Conservation (phyloP, 2,888 invertebrate genomes). For the Prosapia bicincta region DNA sequence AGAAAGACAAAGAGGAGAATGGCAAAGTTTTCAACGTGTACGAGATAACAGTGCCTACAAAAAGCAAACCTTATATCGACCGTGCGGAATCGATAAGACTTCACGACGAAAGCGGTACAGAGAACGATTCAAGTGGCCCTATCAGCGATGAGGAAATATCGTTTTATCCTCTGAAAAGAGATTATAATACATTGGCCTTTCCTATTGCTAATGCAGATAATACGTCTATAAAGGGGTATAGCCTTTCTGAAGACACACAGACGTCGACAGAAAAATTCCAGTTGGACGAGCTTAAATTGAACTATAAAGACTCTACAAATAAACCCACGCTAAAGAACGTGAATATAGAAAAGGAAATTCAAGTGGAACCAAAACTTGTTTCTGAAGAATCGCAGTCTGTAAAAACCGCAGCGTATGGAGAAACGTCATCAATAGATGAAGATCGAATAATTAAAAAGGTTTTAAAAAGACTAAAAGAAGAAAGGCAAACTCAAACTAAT, state of each 20-base stretch:
- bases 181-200: background rate
- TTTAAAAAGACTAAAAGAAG: no score
- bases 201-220: no score
- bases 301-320: no score
- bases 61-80: no score
- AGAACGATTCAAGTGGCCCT: background rate
- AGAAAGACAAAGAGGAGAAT: background rate
- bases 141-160: background rate
- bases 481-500: no score
- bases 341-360: background rate
- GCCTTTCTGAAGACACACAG: background rate
- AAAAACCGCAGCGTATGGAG: no score
- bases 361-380: background rate
- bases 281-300: no score
- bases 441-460: no score
- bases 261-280: no score
- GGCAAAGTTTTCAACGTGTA: background rate
- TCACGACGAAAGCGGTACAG: background rate
- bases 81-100: no score
- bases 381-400: no score
- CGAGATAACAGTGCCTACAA: background rate
- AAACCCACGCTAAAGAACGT: background rate
- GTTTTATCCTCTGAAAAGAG: background rate
- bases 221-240: background rate
- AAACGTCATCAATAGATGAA: no score